These are phyloP conservation scores for Python bivittatus DNA, from an alignment of 2,113 vertebrate species.

Conservation along the genomic window DNA sequence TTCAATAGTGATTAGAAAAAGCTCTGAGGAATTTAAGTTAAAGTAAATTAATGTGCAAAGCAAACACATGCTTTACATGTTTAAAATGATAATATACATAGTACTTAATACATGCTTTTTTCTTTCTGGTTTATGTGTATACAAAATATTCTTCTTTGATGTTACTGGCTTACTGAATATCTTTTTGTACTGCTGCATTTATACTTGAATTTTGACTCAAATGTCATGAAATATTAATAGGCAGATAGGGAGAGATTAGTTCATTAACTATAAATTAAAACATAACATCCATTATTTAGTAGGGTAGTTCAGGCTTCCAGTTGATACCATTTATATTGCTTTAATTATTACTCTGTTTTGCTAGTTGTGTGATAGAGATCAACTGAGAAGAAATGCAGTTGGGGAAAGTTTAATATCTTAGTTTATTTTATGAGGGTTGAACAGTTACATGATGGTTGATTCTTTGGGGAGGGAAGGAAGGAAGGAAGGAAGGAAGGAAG, in stretches of 20 bases:
- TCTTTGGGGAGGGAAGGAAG: neutral
- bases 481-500: neutral
- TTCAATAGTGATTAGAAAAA: slow-evolving; percentile 12
- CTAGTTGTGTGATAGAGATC: neutral
- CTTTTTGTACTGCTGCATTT: slow-evolving; percentile 37
- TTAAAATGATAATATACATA: slow-evolving; percentile 14
- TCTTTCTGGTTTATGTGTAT: slow-evolving; percentile 42
- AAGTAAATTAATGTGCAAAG: slow-evolving; percentile 47
- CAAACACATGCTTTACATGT: slow-evolving; percentile 22
- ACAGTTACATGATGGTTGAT: neutral
- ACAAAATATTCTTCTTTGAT: slow-evolving; percentile 37
- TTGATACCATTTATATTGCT: slow-evolving; percentile 39
- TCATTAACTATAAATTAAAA: slow-evolving; percentile 57
- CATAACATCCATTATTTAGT: slow-evolving; percentile 54
- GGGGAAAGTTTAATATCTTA: neutral
- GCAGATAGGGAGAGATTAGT: slow-evolving; percentile 53
- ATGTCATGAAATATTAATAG: slow-evolving; percentile 54
- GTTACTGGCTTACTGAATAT: slow-evolving; percentile 19
- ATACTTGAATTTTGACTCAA: slow-evolving; percentile 55
- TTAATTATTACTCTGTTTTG: slow-evolving; percentile 49
- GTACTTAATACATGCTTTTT: neutral
- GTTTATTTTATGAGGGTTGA: slow-evolving; percentile 5
- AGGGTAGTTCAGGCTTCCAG: slow-evolving; percentile 32
- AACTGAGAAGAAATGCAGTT: slow-evolving; percentile 20
- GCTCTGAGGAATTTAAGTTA: slow-evolving; percentile 17